phyloP scores from a whole-genome alignment of 2,797 vertebrate species.

The Phrynocephalus vlangalii region DNA sequence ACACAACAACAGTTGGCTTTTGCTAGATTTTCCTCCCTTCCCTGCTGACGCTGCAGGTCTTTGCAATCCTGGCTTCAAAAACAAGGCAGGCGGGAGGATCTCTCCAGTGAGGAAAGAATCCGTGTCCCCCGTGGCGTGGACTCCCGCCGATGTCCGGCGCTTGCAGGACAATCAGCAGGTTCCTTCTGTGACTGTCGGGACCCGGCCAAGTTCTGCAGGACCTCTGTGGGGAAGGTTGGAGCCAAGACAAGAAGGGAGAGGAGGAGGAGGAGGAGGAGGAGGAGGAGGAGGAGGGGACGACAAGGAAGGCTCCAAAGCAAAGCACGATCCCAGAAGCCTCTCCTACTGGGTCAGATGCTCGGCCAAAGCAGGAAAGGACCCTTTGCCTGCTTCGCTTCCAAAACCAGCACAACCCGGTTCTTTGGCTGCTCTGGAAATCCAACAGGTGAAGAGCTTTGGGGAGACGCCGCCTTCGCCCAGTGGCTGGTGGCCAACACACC shows the following conservation, averaged over 20 bases:
- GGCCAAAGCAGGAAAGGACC: too few species aligned
- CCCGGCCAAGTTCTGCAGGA: neutral
- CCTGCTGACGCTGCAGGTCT: slow-evolving; percentile 15
- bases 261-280: too few species aligned
- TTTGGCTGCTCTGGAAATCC: too few species aligned
- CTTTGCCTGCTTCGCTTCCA: too few species aligned
- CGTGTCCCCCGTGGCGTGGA: neutral
- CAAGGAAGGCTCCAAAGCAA: neutral
- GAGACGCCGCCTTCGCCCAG: too few species aligned
- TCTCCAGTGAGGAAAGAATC: neutral
- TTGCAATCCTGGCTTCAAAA: neutral
- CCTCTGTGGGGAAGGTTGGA: neutral
- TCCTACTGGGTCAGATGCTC: too few species aligned
- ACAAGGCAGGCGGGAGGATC: neutral
- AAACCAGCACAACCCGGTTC: too few species aligned
- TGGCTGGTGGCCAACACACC: too few species aligned
- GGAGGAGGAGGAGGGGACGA: too few species aligned
- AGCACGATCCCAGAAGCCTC: neutral
- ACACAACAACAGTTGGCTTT: neutral
- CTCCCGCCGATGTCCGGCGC: neutral
- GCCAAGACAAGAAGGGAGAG: neutral
- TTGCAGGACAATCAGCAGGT: neutral
- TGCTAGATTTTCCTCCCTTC: neutral
- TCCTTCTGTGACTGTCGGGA: neutral
- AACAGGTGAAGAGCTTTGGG: too few species aligned